These are phyloP conservation scores for Troilus luridus DNA, from an alignment of 2,888 invertebrate genomes.

Conservation along the genomic window DNA sequence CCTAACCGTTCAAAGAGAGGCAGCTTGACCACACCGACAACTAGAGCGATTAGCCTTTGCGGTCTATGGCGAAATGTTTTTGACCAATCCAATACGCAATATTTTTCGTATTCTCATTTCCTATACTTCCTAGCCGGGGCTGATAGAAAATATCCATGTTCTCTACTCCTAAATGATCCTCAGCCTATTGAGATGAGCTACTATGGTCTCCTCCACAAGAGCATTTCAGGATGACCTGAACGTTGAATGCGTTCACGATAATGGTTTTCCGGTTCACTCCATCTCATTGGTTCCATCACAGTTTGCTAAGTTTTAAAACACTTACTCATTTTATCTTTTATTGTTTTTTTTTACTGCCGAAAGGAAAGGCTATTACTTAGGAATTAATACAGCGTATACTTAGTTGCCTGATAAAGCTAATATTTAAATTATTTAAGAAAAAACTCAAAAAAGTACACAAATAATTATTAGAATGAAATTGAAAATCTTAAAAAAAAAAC, in stretches of 20 bases:
- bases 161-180: background rate
- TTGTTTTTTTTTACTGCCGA: background rate
- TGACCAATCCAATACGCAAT: background rate
- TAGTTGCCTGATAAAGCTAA: too few relatives aligned
- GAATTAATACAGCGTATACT: background rate
- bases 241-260: background rate
- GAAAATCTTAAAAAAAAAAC: too few relatives aligned
- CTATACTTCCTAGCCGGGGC: background rate
- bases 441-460: too few relatives aligned
- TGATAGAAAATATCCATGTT: background rate
- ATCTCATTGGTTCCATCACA: background rate
- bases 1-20: background rate
- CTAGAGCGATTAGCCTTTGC: background rate
- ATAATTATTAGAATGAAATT: too few relatives aligned
- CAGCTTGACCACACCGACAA: background rate
- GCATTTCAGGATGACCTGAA: background rate
- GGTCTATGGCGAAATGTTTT: background rate
- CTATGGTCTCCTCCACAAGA: background rate
- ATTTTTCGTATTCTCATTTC: background rate
- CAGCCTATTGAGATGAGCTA: background rate
- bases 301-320: background rate
- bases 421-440: too few relatives aligned
- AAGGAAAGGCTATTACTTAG: background rate
- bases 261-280: background rate
- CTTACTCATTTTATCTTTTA: background rate